Evolutionary conservation across 1,140 invertebrate genomes (phyloP), one percentile per base, ranked within the genome.

Genomic region (Zaprionus inermis): DNA sequence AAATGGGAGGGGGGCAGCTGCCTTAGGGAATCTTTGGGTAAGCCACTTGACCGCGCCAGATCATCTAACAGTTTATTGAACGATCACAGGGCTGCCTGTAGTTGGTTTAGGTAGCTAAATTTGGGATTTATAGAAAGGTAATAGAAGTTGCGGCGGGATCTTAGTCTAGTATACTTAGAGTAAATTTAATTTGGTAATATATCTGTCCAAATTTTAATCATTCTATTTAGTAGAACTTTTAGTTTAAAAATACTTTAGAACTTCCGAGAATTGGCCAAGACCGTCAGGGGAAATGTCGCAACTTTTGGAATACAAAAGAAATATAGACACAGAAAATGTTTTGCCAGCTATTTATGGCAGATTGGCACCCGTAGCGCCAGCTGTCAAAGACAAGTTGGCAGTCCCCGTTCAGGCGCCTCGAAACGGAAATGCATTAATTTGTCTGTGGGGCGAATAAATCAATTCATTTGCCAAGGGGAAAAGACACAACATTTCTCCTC

Each of bases 401-500:
- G 71, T 5, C 49, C 5, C 52, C 18, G 75, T 75, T 81, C 67
- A 78, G 59, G 72, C 66, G 54, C 51, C 55, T 6, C 59, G 56
- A 63, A 76, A 60, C 76, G 73, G 73, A 79, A 86, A 88, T 88
- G 79, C 84, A 88, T 88, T 82, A 69, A 86, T 86, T 86, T 86
- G 83, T 86, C 83, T 73, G 72, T 55, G 73, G 58, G 70, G 51
- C 51, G 52, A 67, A 88, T 86, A 86, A 88, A 88, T 86, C 83
- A 86, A 83, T 88, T 86, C 65, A 70, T 64, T 79, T 57, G 69
- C 34, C 67, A 63, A 22, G 36, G n/a, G 2, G 60, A 34, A 68
- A 30, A 71, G 32, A 14, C 11, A 24, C 75, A 55, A 71, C 32
- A 34, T 34, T 57, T 38, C 65, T 58, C 30, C 30, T 64, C 60